phyloP scores from a whole-genome alignment of 1,140 invertebrate genomes.

The Nilaparvata lugens region DNA sequence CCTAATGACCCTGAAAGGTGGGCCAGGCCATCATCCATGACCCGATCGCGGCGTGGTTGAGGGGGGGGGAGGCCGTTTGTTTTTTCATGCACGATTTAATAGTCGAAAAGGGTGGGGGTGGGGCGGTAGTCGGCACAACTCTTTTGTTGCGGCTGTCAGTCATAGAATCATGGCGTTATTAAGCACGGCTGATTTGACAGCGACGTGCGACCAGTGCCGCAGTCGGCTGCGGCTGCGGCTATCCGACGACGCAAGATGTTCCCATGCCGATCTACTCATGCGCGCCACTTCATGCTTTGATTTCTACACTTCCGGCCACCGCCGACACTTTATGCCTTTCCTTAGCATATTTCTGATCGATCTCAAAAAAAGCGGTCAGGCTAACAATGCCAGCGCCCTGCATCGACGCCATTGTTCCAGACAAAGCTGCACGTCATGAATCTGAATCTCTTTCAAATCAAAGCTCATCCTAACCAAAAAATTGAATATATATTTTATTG shows the following conservation, averaged over 20 bases:
- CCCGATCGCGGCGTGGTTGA: background rate
- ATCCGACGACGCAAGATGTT: background rate
- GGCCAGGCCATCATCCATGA: constrained; percentile 2
- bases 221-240: background rate
- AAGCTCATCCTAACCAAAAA: too few relatives aligned
- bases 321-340: background rate
- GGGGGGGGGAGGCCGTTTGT: background rate
- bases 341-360: background rate
- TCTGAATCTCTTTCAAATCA: too few relatives aligned
- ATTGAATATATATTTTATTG: too few relatives aligned
- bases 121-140: background rate
- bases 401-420: too few relatives aligned
- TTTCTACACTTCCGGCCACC: background rate
- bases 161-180: background rate
- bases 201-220: background rate
- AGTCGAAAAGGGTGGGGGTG: background rate
- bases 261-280: background rate
- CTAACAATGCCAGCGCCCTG: too few relatives aligned
- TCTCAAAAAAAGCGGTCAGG: background rate
- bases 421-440: too few relatives aligned
- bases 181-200: constrained; percentile 3
- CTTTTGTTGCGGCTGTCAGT: background rate
- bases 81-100: constrained; percentile 13
- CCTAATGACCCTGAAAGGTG: constrained; percentile 1
- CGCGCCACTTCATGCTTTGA: background rate